Percentiles rank a stretch among this genome's conserved stretches.
Evolutionary conservation across 2,113 vertebrate species (phyloP).

Genomic region (Pholis gunnellus): DNA sequence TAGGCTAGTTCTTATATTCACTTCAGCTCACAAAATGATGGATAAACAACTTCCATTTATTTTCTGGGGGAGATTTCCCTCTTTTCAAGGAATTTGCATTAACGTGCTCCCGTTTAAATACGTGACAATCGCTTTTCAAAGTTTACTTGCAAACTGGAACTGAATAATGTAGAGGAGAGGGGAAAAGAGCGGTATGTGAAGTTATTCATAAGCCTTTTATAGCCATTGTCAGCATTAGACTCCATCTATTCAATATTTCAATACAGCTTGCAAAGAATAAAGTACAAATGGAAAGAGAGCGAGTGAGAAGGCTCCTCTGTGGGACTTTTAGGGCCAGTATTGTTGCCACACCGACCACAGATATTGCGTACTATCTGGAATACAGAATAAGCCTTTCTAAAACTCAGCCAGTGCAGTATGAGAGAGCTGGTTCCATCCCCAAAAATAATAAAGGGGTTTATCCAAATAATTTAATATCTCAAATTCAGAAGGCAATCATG

Average conservation of each 20-base stretch:
- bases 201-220: slow-evolving; percentile 76
- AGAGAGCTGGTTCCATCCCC: background rate
- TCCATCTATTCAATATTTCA: slow-evolving; percentile 82
- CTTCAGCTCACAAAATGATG: slow-evolving; percentile 31
- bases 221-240: slow-evolving; percentile 76
- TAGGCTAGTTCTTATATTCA: slow-evolving; percentile 31
- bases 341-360: slow-evolving; percentile 52
- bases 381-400: slow-evolving; percentile 39
- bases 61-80: slow-evolving; percentile 15
- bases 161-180: slow-evolving; percentile 62
- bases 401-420: background rate
- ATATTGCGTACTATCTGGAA: slow-evolving; percentile 38
- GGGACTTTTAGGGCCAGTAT: slow-evolving; percentile 59
- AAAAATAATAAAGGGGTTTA: background rate
- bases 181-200: slow-evolving; percentile 55
- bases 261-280: slow-evolving; percentile 63
- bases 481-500: slow-evolving; percentile 16
- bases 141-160: slow-evolving; percentile 61
- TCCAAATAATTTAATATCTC: slow-evolving; percentile 5
- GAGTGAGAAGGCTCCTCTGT: slow-evolving; percentile 40
- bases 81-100: slow-evolving; percentile 36
- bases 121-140: slow-evolving; percentile 47
- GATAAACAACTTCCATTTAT: slow-evolving; percentile 46
- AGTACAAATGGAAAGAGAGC: slow-evolving; percentile 55
- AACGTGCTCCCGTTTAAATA: slow-evolving; percentile 60